Evolutionary conservation across 2,113 vertebrate species (phyloP), one percentile per base, ranked within the genome.

Genomic region (Variabilichromis moorii): DNA sequence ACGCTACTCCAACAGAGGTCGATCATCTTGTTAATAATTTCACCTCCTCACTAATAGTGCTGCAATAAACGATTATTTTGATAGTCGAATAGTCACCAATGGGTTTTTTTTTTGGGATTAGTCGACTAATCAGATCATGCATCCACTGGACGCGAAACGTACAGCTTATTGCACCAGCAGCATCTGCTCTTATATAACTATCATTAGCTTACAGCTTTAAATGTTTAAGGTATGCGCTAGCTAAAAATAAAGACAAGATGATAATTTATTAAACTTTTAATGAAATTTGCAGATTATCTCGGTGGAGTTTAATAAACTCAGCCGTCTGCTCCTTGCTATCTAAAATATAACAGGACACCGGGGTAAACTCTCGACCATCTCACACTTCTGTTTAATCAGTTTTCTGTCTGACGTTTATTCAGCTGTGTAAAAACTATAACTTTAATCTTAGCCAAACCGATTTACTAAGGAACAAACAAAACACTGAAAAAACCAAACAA

Each of bases 201-300:
- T 55, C 10, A 24, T 55, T 55, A 55, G 2, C 21, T 55, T 55
- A 55, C n/a, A 55, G 53, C 11, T 54, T 54, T 0, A 2, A 21
- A 3, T 55, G n/a, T 54, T 54, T 54, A 24, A 54, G n/a, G 53
- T 24, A 1, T 54, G n/a, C 0, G 53, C 53, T 7, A 54, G 0
- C n/a, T 54, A 54, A 54, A 24, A 54, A 24, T 54, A 24, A 54
- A 54, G 53, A 54, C 53, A 54, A 54, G 53, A 12, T 1, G 53
- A 54, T 54, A 54, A 1, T 54, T 54, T 54, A 54, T 24, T 54
- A 54, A 54, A 54, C 47, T 21, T 54, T 24, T 4, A 54, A 54
- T 3, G n/a, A 54, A 21, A 54, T 21, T 54, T 24, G n/a, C 51
- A 54, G 51, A 54, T 54, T 54, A 6, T 21, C 1, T 12, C 6